Evolutionary conservation across 2,888 invertebrate species (phyloP).

Genomic region (Oscheius sp.): DNA sequence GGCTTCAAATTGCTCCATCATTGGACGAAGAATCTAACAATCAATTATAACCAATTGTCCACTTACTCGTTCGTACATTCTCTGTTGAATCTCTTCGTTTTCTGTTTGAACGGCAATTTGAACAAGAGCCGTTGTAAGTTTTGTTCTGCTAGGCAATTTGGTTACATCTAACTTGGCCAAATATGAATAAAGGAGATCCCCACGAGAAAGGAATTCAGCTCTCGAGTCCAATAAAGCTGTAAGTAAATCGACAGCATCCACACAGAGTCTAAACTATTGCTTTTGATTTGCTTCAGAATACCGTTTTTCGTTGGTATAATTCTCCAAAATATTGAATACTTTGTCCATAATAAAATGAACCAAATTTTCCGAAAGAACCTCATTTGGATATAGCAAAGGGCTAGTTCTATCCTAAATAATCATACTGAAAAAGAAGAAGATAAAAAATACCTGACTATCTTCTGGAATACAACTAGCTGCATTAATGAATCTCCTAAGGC

Average conservation of each 20-base stretch:
- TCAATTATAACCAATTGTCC: background rate
- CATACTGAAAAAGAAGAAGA: conserved; percentile 1
- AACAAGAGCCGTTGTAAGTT: conserved; percentile 80
- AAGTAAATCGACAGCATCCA: conserved; percentile 73
- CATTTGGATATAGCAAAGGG: conserved; percentile 43
- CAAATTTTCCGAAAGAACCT: conserved; percentile 38
- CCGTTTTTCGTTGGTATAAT: conserved; percentile 33
- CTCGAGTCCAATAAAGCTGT: conserved; percentile 73
- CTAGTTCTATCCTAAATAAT: conserved; percentile 17
- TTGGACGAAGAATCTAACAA: conserved; percentile 57
- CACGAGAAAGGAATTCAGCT: conserved; percentile 43
- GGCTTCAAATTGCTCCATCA: conserved; percentile 41
- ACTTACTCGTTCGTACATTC: conserved; percentile 56
- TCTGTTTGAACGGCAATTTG: conserved; percentile 70
- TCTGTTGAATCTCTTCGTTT: conserved; percentile 46
- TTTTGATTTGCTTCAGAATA: background rate
- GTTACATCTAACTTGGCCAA: conserved; percentile 36
- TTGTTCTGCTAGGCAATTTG: conserved; percentile 72
- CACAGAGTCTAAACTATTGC: conserved; percentile 39
- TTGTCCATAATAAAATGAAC: conserved; percentile 77
- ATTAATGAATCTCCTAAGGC: conserved; percentile 42
- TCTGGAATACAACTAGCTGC: conserved; percentile 38
- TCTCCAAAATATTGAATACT: conserved; percentile 75
- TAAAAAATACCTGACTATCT: background rate
- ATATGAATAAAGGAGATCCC: conserved; percentile 42